Conservation (phyloP, 2,888 invertebrate species). For the Sericinus montela region DNA sequence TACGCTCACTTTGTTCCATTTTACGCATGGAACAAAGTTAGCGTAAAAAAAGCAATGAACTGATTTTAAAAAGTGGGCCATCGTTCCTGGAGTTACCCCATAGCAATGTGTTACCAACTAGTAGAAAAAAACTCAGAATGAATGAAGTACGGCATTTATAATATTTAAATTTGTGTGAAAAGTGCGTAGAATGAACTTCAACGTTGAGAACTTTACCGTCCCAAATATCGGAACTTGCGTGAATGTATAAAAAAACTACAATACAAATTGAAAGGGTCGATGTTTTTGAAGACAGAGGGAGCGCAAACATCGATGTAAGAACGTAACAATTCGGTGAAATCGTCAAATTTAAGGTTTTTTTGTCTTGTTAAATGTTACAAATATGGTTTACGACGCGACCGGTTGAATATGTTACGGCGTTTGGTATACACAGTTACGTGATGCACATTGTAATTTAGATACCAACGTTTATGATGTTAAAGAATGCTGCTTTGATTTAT, state of each 20-base stretch:
- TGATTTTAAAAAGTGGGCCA: no score
- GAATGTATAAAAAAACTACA: slow-evolving; percentile 5
- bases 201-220: no score
- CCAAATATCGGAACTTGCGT: no score
- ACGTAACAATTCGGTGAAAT: slow-evolving; percentile 14
- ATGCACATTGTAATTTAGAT: slow-evolving; percentile 19
- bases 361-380: slow-evolving; percentile 29
- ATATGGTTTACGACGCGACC: slow-evolving; percentile 24
- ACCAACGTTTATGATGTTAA: slow-evolving; percentile 16
- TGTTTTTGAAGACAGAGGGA: slow-evolving; percentile 1
- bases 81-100: no score
- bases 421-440: slow-evolving; percentile 19
- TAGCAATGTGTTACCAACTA: no score
- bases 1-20: no score
- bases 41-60: no score
- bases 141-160: no score
- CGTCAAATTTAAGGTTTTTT: slow-evolving; percentile 20
- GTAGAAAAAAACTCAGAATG: no score
- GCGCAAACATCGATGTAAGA: not conserved
- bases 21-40: no score
- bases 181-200: no score
- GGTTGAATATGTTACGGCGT: slow-evolving; percentile 12
- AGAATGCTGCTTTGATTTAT: not conserved
- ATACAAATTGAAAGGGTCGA: slow-evolving; percentile 1
- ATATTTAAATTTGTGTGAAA: not conserved